Base-by-base conservation (phyloP, 2,888 invertebrate genomes). In the Stenolophus ochropezus region DNA sequence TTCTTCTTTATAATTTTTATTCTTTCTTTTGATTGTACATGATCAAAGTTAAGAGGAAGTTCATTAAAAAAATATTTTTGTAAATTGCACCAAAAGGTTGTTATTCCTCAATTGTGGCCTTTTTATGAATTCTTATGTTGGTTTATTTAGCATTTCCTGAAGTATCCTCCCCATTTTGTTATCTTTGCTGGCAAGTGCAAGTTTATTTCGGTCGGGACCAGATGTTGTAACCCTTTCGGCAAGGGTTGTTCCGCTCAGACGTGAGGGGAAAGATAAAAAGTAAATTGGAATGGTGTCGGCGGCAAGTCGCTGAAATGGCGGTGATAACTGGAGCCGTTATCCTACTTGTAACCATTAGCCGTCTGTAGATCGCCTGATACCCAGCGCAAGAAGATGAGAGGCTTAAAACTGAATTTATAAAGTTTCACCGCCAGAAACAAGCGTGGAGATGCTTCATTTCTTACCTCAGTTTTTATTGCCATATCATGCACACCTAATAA, bases 251-350 rank as follows among this genome's bases (percentile, higher is more conserved):
- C 25, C 25, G 14, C 16, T n/a, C n/a, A 61, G 25, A 69, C 65
- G 65, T 69, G 65, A 69, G 27, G 27, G 16, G 65, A 78, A 78
- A 65, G 78, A 61, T 78, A 61, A 78, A 78, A 65, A 61, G 47
- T 65, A 58, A 78, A 78, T 61, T 78, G 78, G 78, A 47, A 61
- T 78, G 25, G 76, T 78, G 65, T 58, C 49, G 23, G 78, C 23
- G 65, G 21, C 58, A 78, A 78, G 78, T 78, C 65, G 78, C 21
- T 78, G 78, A 78, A 78, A 78, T 78, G 65, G 58, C 49, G 65
- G 78, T 65, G 78, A 78, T 78, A 78, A 78, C 78, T 78, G 78
- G 14, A 21, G 65, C 65, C 42, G 78, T 78, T 78, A 78, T 78
- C 78, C 78, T 78, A 78, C 51, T 78, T 65, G 61, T 78, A 65